Evolutionary conservation across 2,888 invertebrate genomes (phyloP).

Genomic region (Escarpia spicata): DNA sequence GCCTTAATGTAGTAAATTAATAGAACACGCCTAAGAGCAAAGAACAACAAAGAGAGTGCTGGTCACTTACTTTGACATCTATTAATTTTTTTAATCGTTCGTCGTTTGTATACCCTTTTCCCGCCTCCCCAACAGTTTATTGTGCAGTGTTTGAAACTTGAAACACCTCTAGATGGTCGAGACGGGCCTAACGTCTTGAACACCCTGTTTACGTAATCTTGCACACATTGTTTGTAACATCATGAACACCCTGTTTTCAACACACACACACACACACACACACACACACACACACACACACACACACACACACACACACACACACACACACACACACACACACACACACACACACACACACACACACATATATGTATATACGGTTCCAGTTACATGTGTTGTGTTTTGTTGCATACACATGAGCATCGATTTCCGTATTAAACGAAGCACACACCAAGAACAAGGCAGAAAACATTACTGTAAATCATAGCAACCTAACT

Average conservation of each 20-base stretch:
- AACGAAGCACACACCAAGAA: background rate
- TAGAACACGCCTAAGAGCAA: background rate
- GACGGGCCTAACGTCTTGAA: background rate
- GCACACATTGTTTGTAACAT: background rate
- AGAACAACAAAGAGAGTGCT: background rate
- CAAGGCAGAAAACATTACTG: constrained; percentile 13
- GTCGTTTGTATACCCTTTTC: background rate
- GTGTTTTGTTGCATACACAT: background rate
- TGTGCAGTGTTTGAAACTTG: constrained; percentile 17
- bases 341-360: too few relatives aligned
- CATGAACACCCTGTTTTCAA: constrained; percentile 13
- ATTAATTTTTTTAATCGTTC: background rate
- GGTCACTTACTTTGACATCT: constrained; percentile 2
- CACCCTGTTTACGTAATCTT: background rate
- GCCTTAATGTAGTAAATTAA: background rate
- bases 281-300: too few relatives aligned
- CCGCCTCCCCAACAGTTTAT: background rate
- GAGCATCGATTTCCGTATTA: background rate
- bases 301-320: too few relatives aligned
- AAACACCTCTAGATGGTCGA: background rate
- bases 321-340: too few relatives aligned
- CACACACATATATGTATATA: background rate
- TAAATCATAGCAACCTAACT: constrained; percentile 14
- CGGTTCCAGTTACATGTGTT: background rate
- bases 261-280: too few relatives aligned